Conservation (phyloP, 2,113 vertebrate genomes). For the Clupea harengus region DNA sequence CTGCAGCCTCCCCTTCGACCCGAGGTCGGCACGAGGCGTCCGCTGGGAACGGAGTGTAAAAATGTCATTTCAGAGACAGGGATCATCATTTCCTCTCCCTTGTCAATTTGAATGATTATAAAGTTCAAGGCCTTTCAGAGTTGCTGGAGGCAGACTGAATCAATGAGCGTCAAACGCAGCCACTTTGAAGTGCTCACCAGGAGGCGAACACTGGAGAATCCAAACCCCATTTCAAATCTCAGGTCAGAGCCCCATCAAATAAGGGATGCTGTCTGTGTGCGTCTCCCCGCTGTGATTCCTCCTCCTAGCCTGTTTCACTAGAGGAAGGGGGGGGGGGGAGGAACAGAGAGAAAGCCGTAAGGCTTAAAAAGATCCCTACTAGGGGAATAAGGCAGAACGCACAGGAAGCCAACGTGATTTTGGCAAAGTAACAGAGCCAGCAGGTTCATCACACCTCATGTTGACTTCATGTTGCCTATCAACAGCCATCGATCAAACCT, state of each 20-base stretch:
- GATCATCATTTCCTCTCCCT: neutral
- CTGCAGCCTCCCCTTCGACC: too few relatives aligned
- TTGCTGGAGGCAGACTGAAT: neutral
- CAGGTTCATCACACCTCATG: too few relatives aligned
- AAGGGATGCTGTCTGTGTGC: neutral
- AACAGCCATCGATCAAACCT: too few relatives aligned
- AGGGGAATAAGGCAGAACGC: too few relatives aligned
- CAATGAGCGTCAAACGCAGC: neutral
- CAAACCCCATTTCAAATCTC: conserved; percentile 20
- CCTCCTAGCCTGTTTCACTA: too few relatives aligned
- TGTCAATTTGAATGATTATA: conserved; percentile 4
- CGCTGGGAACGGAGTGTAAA: neutral
- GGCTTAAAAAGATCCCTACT: too few relatives aligned
- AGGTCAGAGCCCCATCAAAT: conserved; percentile 14
- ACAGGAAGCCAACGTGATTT: too few relatives aligned
- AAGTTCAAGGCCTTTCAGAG: conserved; percentile 28
- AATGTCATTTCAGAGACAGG: conserved; percentile 25
- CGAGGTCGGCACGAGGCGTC: neutral
- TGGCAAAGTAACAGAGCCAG: too few relatives aligned
- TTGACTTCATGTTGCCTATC: too few relatives aligned
- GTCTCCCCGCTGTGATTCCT: too few relatives aligned
- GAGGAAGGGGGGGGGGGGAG: too few relatives aligned
- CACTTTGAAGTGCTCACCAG: conserved; percentile 27
- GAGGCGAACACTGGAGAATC: neutral
- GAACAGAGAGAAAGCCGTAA: too few relatives aligned